Base-by-base conservation (phyloP, 2,113 vertebrate species). In the Myrmophylax atrothorax region DNA sequence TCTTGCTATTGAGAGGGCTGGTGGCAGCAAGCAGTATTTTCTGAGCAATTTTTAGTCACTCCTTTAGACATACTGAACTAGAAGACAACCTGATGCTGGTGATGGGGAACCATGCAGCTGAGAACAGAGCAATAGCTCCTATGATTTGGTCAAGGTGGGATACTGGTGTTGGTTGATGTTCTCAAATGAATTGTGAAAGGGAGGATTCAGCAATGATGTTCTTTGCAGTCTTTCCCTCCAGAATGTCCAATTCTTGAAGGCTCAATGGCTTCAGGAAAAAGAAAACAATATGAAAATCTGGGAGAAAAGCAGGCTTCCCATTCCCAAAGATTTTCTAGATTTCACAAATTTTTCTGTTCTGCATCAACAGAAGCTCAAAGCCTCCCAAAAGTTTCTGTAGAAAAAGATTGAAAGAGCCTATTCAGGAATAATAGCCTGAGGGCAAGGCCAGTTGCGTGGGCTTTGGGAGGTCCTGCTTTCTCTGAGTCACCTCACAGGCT, bases 1-100 rank as follows among this genome's bases (percentile, higher is more conserved):
- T 22, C 44, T 59, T 28, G 4, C 7, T 40, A 89, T 87, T n/a
- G 50, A 63, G 42, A 87, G 55, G 63, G 37, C 67, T 64, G 72
- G 89, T 95, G 90, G 68, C 92, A 95, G 83, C 44, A 42, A 95
- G 67, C 78, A 87, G 63, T 49, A 22, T 44, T 77, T 88, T 72
- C 37, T 47, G 53, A 84, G 73, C 15, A 37, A 49, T 93, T 97
- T 59, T 63, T 76, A 90, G 91, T 29, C 5, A 4, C 52, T 40
- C 13, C 44, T 92, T 50, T 74, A 38, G 69, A 18, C 4, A 77
- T 37, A 29, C 25, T 76, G 38, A 50, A 9, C 35, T 25, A 37
- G 42, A 91, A 88, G 38, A 44, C 59, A 69, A 70, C 42, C 67
- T 80, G n/a, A 7, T 84, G 38, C 31, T 5, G 9, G 9, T 35